A percentile compares a stretch with the other conserved stretches of the same genome.
These are phyloP conservation scores for Hipposideros larvatus DNA, from an alignment of 2,797 vertebrate genomes.

Conservation along the genomic window DNA sequence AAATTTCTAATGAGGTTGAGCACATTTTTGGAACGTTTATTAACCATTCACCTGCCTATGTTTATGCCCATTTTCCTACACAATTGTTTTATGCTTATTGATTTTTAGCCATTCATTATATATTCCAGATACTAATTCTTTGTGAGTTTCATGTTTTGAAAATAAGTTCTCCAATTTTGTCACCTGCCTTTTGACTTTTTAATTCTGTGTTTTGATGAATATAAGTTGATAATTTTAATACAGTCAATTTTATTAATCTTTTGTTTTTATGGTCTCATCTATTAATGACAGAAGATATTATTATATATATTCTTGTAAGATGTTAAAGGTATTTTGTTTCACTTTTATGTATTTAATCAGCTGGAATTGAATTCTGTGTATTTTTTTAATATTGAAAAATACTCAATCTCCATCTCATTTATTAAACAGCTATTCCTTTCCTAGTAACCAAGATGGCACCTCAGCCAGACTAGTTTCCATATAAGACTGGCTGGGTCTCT, in stretches of 20 bases:
- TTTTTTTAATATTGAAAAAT: background rate
- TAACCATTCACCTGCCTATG: background rate
- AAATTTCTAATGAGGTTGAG: background rate
- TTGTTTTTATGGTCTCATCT: background rate
- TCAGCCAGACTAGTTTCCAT: background rate
- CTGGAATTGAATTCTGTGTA: background rate
- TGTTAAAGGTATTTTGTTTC: background rate
- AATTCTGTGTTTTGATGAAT: background rate
- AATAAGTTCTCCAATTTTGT: background rate
- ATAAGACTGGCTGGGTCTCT: background rate
- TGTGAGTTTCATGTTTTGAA: background rate
- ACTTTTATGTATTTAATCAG: background rate
- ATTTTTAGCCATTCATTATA: background rate
- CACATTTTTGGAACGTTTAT: background rate
- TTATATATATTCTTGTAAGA: background rate
- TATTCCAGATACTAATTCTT: background rate
- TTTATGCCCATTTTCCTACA: background rate
- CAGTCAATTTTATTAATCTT: background rate
- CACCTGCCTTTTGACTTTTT: constrained; percentile 11
- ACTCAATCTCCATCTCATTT: background rate
- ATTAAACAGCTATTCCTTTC: background rate
- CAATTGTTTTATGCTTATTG: background rate
- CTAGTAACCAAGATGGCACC: background rate
- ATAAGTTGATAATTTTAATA: constrained; percentile 1
- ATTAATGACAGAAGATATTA: background rate